Evolutionary conservation across 2,888 invertebrate genomes (phyloP).

Genomic region (Saturnia japonica): DNA sequence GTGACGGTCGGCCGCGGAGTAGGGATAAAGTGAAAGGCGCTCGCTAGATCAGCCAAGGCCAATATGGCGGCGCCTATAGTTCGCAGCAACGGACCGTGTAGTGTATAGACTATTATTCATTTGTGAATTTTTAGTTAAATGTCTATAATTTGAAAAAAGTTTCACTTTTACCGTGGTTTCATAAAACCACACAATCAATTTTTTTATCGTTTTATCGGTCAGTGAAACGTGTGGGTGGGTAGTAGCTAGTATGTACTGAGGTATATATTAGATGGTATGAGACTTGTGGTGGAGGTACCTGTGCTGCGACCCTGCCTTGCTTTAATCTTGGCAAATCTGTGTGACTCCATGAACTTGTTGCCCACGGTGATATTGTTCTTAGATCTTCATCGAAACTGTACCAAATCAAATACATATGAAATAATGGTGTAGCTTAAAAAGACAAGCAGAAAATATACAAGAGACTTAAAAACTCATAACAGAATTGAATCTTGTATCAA

Average conservation of each 20-base stretch:
- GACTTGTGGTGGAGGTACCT: slow-evolving; percentile 71
- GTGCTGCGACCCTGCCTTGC: slow-evolving; percentile 89
- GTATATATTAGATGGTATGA: neutral
- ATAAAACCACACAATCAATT: no score
- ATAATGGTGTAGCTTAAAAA: slow-evolving; percentile 9
- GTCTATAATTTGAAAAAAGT: no score
- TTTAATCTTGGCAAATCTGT: slow-evolving; percentile 88
- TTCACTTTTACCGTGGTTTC: no score
- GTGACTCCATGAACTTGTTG: slow-evolving; percentile 89
- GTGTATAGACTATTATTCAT: no score
- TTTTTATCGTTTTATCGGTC: neutral
- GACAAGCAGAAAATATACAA: slow-evolving; percentile 29
- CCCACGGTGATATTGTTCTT: slow-evolving; percentile 87
- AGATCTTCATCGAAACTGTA: slow-evolving; percentile 84
- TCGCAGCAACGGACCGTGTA: no score
- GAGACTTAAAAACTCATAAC: slow-evolving; percentile 35
- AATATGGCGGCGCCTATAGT: no score
- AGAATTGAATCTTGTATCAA: slow-evolving; percentile 42
- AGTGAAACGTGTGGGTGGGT: neutral
- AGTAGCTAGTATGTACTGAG: neutral
- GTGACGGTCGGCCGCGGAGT: no score
- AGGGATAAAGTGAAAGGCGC: no score
- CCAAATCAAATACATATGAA: slow-evolving; percentile 4
- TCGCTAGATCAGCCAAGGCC: no score
- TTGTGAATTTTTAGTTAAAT: no score